These are phyloP conservation scores for Cheumatopsyche charites DNA, from an alignment of 1,140 invertebrate genomes.

Conservation along the genomic window DNA sequence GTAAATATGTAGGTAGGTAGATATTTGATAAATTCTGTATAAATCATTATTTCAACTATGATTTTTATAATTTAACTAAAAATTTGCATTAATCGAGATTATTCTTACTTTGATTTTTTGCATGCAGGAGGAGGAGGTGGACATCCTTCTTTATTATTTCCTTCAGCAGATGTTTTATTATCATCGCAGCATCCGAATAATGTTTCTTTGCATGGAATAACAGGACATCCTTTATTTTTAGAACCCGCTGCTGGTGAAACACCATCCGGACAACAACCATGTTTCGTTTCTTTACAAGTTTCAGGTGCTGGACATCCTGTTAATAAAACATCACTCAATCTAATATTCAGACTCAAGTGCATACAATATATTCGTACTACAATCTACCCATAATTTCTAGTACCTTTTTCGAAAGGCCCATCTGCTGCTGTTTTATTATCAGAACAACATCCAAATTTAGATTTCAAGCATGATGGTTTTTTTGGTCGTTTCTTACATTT, in stretches of 20 bases:
- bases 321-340: conserved; percentile 11
- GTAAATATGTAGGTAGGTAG: background rate
- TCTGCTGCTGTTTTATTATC: conserved; percentile 81
- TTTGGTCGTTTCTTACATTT: conserved; percentile 68
- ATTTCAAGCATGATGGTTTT: conserved; percentile 68
- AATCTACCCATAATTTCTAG: background rate
- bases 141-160: conserved; percentile 85
- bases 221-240: conserved; percentile 78
- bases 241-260: conserved; percentile 80
- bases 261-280: conserved; percentile 89
- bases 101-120: conserved; percentile 65
- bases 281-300: conserved; percentile 81
- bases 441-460: conserved; percentile 87
- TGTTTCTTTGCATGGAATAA: conserved; percentile 74
- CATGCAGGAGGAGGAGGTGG: conserved; percentile 71
- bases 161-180: conserved; percentile 76
- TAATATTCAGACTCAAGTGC: conserved; percentile 21
- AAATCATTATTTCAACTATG: background rate
- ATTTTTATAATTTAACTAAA: background rate
- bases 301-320: conserved; percentile 71
- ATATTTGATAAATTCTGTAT: background rate
- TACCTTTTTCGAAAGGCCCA: conserved; percentile 84
- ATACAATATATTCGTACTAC: conserved; percentile 6
- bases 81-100: too few relatives aligned
- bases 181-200: conserved; percentile 88